Conservation (phyloP, 1,140 invertebrate species). For the Nymphalis io region DNA sequence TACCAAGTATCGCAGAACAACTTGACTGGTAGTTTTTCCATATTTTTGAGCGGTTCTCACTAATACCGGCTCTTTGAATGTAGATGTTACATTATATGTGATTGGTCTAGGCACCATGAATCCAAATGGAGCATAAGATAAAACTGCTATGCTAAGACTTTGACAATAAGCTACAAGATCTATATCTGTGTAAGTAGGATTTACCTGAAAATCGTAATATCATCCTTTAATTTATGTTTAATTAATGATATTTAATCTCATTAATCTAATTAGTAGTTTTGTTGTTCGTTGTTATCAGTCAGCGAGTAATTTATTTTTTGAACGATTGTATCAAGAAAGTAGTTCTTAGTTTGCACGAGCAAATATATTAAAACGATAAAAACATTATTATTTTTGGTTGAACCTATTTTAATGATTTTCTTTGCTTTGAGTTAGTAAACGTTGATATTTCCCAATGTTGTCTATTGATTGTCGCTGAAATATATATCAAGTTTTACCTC, state of each 20-base stretch:
- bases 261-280: too few relatives aligned
- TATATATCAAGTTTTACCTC: constrained; percentile 68
- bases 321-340: too few relatives aligned
- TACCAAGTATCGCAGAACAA: constrained; percentile 80
- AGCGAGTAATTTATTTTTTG: too few relatives aligned
- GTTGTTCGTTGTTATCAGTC: too few relatives aligned
- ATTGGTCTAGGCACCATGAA: constrained; percentile 71
- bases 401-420: too few relatives aligned
- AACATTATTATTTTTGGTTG: too few relatives aligned
- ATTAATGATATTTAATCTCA: too few relatives aligned
- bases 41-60: constrained; percentile 83
- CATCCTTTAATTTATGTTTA: neutral
- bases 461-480: too few relatives aligned
- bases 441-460: too few relatives aligned
- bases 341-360: too few relatives aligned
- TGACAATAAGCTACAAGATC: constrained; percentile 84
- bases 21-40: constrained; percentile 84
- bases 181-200: constrained; percentile 86
- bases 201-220: constrained; percentile 46
- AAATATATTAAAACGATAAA: too few relatives aligned
- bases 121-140: constrained; percentile 88
- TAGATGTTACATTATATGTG: constrained; percentile 48
- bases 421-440: too few relatives aligned
- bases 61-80: constrained; percentile 81
- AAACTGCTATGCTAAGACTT: constrained; percentile 83